Conservation (phyloP, 2,113 vertebrate species). For the Sardina pilchardus region DNA sequence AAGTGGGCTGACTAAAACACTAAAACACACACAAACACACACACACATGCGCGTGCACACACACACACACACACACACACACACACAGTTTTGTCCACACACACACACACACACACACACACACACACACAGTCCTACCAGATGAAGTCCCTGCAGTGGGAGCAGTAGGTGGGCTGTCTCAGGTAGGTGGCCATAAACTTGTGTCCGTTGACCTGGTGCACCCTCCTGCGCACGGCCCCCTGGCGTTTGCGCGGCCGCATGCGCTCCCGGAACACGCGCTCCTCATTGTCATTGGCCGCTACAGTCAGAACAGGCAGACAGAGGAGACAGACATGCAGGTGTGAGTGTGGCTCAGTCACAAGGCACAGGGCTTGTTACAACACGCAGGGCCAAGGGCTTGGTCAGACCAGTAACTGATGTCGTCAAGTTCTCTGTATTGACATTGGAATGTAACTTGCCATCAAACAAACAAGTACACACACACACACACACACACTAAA, state of each 20-base stretch:
- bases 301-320: conserved; percentile 39
- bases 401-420: background rate
- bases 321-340: background rate
- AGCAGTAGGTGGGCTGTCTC: conserved; percentile 96
- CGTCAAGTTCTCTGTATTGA: background rate
- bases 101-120: conserved; percentile 4
- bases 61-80: background rate
- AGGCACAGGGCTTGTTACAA: background rate
- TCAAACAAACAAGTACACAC: background rate
- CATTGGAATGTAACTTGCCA: background rate
- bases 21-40: background rate
- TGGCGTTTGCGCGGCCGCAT: conserved; percentile 93
- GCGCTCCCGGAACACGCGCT: conserved; percentile 93
- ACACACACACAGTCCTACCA: conserved; percentile 75
- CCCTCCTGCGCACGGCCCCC: conserved; percentile 92
- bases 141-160: conserved; percentile 97
- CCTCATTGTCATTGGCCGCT: conserved; percentile 93
- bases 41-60: background rate
- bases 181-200: conserved; percentile 99
- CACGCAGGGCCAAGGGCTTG: background rate
- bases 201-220: conserved; percentile 98
- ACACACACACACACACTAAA: background rate
- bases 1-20: background rate
- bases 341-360: background rate
- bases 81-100: conserved; percentile 7